Conservation (phyloP, 2,113 vertebrate genomes). For the Promerops cafer region DNA sequence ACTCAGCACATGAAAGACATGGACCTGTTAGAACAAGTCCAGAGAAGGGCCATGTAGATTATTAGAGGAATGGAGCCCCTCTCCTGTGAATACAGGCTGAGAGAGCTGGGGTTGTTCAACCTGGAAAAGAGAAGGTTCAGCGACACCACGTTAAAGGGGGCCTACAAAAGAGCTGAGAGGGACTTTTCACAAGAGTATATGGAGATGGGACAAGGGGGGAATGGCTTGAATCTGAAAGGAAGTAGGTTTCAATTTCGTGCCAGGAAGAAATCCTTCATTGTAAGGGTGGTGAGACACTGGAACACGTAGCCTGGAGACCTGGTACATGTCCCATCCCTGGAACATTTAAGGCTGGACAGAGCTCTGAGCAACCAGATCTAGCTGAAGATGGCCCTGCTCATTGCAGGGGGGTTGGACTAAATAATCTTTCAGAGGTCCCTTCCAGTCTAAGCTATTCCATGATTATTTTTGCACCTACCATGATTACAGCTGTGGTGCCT, state of each 20-base stretch:
- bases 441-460: not conserved
- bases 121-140: not conserved
- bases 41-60: not conserved
- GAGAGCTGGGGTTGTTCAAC: not conserved
- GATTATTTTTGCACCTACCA: not conserved
- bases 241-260: fast-evolving
- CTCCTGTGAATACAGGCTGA: not conserved
- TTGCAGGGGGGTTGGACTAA: not conserved
- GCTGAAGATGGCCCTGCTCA: not conserved
- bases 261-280: not conserved
- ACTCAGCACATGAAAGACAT: not conserved
- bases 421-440: not conserved
- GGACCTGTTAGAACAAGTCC: not conserved
- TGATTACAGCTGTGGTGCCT: not conserved
- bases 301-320: not conserved
- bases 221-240: not conserved
- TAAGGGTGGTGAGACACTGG: not conserved
- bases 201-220: not conserved
- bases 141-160: not conserved
- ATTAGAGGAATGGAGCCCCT: not conserved
- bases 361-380: not conserved
- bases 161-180: not conserved
- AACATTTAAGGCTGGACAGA: not conserved
- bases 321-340: not conserved
- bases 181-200: not conserved